Percentiles rank a stretch among this genome's conserved stretches.
Conservation (phyloP, 2,797 vertebrate species). For the Oreonectes daqikongensis region DNA sequence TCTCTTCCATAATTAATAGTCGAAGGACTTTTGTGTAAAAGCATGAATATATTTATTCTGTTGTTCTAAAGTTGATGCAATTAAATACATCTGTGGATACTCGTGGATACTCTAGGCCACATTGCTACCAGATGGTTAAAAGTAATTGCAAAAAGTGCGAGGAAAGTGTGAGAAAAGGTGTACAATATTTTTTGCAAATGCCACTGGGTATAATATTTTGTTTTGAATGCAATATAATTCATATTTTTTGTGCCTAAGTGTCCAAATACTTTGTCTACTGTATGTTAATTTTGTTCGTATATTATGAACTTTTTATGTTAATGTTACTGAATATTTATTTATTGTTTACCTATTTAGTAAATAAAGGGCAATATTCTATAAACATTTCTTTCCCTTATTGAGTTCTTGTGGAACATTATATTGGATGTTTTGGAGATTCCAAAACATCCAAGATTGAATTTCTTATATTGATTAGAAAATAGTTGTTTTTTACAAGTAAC, state of each 20-base stretch:
- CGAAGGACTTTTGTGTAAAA: neutral
- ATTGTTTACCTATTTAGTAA: too few relatives aligned
- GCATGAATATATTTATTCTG: neutral
- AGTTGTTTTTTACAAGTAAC: too few relatives aligned
- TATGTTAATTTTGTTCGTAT: neutral
- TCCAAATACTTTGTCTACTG: neutral
- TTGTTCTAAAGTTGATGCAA: neutral
- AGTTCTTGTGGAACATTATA: too few relatives aligned
- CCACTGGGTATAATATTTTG: neutral
- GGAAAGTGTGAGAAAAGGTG: neutral
- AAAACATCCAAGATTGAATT: too few relatives aligned
- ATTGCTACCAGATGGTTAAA: neutral
- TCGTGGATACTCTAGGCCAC: neutral
- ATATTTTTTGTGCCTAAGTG: neutral
- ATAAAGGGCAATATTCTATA: too few relatives aligned
- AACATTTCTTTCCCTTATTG: too few relatives aligned
- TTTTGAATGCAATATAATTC: neutral
- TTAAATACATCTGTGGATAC: neutral
- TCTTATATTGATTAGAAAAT: too few relatives aligned
- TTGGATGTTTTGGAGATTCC: too few relatives aligned
- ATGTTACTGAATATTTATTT: too few relatives aligned
- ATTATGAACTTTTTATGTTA: too few relatives aligned
- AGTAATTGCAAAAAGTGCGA: neutral
- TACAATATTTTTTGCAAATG: neutral
- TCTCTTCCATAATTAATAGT: conserved; percentile 64